These are phyloP conservation scores for Nomada fucata DNA, from an alignment of 2,888 invertebrate species.

Conservation along the genomic window DNA sequence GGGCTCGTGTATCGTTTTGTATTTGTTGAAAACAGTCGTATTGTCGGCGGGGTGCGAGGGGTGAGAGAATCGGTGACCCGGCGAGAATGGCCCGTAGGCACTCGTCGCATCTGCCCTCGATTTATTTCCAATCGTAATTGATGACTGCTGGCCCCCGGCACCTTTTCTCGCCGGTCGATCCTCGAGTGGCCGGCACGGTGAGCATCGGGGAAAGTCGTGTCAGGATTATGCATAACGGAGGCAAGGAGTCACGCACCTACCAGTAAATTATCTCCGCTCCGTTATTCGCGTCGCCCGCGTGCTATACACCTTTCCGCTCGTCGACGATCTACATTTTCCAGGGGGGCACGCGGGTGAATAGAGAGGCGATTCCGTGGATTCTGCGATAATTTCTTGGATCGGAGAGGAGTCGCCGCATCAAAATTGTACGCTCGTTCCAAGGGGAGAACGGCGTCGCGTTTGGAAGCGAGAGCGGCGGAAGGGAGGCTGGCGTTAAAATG, in stretches of 20 bases:
- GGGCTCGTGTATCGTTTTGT: constrained; percentile 73
- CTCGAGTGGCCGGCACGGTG: constrained; percentile 69
- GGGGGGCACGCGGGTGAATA: background rate
- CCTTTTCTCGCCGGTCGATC: constrained; percentile 53
- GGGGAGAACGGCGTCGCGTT: background rate
- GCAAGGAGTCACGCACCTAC: constrained; percentile 44
- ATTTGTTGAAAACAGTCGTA: constrained; percentile 74
- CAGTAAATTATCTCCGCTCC: constrained; percentile 47
- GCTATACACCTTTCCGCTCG: background rate
- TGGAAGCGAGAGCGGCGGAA: background rate
- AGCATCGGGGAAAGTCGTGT: constrained; percentile 40
- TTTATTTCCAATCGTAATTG: constrained; percentile 82
- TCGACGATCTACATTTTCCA: background rate
- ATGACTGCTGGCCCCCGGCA: constrained; percentile 75
- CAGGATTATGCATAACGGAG: constrained; percentile 66
- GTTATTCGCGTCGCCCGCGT: background rate
- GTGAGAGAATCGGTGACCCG: constrained; percentile 72
- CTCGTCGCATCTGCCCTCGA: constrained; percentile 82
- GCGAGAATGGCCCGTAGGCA: constrained; percentile 71
- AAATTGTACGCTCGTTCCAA: background rate
- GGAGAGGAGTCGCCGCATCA: background rate
- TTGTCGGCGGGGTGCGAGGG: constrained; percentile 69
- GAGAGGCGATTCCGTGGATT: too few relatives aligned
- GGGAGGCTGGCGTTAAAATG: background rate
- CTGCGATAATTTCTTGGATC: background rate